These are phyloP conservation scores for Anas platyrhynchos DNA, from an alignment of 2,113 vertebrate genomes.

Conservation along the genomic window DNA sequence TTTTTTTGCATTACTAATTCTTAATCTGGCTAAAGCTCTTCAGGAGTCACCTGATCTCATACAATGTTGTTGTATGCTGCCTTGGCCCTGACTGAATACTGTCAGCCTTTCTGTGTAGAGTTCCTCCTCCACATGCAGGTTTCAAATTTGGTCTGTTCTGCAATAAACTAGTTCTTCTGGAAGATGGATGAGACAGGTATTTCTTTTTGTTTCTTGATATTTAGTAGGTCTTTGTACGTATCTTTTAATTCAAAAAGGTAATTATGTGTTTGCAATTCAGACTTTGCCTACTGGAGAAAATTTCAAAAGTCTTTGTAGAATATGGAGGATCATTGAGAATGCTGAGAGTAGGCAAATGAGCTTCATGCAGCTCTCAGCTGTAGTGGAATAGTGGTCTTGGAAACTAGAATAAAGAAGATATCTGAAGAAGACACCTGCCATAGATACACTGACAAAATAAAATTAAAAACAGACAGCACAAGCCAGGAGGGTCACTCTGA, in stretches of 20 bases:
- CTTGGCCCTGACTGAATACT: neutral
- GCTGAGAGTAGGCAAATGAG: neutral
- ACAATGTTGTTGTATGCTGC: neutral
- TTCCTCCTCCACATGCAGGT: neutral
- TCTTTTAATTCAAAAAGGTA: neutral
- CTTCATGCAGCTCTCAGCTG: neutral
- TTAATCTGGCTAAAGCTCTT: conserved; percentile 7
- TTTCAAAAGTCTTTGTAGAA: neutral
- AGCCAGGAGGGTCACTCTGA: neutral
- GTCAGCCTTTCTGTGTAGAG: neutral
- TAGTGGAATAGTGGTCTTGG: neutral
- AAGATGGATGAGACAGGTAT: neutral
- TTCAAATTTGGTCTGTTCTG: conserved; percentile 30
- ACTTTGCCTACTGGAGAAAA: neutral
- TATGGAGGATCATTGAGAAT: neutral
- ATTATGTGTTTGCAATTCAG: neutral
- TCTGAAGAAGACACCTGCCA: neutral
- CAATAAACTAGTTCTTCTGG: neutral
- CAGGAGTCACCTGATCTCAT: neutral
- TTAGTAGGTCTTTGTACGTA: neutral
- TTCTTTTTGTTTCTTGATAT: conserved; percentile 12
- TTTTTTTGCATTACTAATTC: conserved; percentile 3
- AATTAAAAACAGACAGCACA: neutral
- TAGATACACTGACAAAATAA: neutral
- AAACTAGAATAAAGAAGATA: neutral